Conservation (phyloP, 2,888 invertebrate species). For the Listrodromus nycthemerus region DNA sequence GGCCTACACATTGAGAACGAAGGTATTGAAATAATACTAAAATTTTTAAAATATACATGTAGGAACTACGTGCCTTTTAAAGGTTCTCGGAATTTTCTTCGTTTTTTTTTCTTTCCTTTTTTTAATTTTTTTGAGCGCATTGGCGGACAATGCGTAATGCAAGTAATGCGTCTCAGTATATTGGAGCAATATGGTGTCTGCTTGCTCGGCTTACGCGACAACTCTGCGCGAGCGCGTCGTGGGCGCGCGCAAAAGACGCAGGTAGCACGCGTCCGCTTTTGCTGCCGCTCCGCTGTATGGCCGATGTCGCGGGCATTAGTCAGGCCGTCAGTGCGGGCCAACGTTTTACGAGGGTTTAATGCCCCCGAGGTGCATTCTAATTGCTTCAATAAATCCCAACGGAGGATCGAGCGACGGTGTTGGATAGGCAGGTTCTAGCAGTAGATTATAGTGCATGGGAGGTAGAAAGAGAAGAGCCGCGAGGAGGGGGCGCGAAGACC, state of each 20-base stretch:
- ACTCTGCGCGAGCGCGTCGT: constrained; percentile 23
- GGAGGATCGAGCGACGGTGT: constrained; percentile 70
- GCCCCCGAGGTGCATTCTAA: constrained; percentile 83
- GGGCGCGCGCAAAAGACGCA: constrained; percentile 68
- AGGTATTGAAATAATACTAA: constrained; percentile 14
- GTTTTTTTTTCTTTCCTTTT: background rate
- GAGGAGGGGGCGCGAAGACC: background rate
- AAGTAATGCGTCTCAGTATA: background rate
- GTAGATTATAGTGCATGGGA: constrained; percentile 1
- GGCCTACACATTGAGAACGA: constrained; percentile 43
- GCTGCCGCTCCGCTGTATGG: constrained; percentile 46
- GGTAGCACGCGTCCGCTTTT: constrained; percentile 74
- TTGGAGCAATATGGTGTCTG: background rate
- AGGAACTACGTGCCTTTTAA: background rate
- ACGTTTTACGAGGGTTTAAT: constrained; percentile 84
- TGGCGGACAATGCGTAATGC: background rate
- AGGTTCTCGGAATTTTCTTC: no score
- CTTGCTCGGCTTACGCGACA: background rate
- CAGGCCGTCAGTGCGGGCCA: constrained; percentile 80
- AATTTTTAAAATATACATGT: background rate
- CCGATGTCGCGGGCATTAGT: constrained; percentile 77
- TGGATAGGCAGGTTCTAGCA: constrained; percentile 44
- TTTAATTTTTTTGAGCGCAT: background rate
- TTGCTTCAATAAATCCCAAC: constrained; percentile 83
- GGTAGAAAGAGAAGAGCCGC: background rate